Percentiles rank a stretch among this genome's conserved stretches.
Conservation (phyloP, 92 coral and sea anemone species). For the Montipora capitata region DNA sequence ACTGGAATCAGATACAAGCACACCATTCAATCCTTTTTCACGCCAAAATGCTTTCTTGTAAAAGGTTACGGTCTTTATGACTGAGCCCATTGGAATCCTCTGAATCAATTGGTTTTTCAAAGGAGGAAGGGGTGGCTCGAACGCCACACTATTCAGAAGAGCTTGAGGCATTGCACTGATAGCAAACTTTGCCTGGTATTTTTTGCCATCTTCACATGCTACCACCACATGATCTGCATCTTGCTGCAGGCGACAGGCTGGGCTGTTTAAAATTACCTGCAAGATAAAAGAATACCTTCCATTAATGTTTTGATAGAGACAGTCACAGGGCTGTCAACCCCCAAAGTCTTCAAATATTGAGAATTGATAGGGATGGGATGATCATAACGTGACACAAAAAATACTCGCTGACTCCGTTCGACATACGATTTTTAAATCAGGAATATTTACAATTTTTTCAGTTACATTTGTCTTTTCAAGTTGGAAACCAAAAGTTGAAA, state of each 20-base stretch:
- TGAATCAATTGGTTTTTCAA: constrained; percentile 95
- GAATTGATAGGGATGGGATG: too few species aligned
- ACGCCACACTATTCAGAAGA: constrained; percentile 87
- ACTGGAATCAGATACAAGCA: constrained; percentile 86
- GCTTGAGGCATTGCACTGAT: constrained; percentile 99
- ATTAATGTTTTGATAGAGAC: too few species aligned
- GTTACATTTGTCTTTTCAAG: too few species aligned
- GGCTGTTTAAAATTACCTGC: constrained; percentile 92
- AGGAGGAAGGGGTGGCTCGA: constrained; percentile 96
- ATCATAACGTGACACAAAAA: too few species aligned
- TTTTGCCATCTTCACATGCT: constrained; percentile 92
- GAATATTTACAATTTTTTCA: too few species aligned
- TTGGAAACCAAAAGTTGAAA: too few species aligned
- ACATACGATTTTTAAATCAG: too few species aligned
- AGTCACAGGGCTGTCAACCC: too few species aligned
- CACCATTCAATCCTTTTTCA: constrained; percentile 85
- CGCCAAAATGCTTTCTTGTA: constrained; percentile 95
- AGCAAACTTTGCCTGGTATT: constrained; percentile 86
- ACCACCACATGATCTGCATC: constrained; percentile 83
- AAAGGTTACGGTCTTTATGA: constrained; percentile 91
- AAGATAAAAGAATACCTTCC: neutral
- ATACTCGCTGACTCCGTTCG: too few species aligned
- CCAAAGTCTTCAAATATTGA: too few species aligned
- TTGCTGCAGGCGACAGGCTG: constrained; percentile 82
- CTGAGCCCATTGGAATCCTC: constrained; percentile 98